Evolutionary conservation across 2,888 invertebrate genomes (phyloP).

Genomic region (Stenodema calcarata): DNA sequence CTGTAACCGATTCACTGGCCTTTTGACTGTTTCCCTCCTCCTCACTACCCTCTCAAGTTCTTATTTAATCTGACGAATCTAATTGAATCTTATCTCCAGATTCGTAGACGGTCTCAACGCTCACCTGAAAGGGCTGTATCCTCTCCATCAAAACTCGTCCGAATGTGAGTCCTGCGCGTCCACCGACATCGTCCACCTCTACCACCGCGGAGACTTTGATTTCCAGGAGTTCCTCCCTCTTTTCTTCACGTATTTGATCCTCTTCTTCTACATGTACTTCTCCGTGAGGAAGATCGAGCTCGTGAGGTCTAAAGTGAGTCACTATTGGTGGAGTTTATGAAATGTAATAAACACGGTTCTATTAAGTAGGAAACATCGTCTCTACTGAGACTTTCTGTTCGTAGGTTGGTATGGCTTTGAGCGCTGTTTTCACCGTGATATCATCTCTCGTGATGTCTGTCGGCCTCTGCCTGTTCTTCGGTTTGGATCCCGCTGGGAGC

Average conservation of each 20-base stretch:
- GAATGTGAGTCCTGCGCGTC: background rate
- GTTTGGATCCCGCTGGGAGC: slow-evolving; percentile 79
- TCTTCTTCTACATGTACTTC: slow-evolving; percentile 93
- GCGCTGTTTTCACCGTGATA: slow-evolving; percentile 85
- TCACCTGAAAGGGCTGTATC: slow-evolving; percentile 74
- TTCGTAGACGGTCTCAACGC: slow-evolving; percentile 76
- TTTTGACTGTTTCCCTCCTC: too few relatives aligned
- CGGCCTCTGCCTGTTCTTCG: slow-evolving; percentile 86
- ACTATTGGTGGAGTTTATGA: too few relatives aligned
- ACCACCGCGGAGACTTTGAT: slow-evolving; percentile 89
- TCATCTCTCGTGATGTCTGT: slow-evolving; percentile 92
- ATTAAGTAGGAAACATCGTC: too few relatives aligned
- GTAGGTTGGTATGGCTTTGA: slow-evolving; percentile 79
- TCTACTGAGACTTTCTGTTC: background rate
- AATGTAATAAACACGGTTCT: too few relatives aligned
- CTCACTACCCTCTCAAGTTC: too few relatives aligned
- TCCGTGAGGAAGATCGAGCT: slow-evolving; percentile 95
- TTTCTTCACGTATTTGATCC: slow-evolving; percentile 79
- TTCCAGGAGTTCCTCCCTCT: slow-evolving; percentile 85
- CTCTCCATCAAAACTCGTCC: slow-evolving; percentile 63
- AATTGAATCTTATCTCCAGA: slow-evolving; percentile 62
- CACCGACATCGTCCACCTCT: slow-evolving; percentile 72
- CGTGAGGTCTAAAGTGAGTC: slow-evolving; percentile 78
- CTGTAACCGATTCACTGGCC: too few relatives aligned
- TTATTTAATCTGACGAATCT: too few relatives aligned